phyloP scores from a whole-genome alignment of 1,140 invertebrate species.

The Drosophila suzukii region DNA sequence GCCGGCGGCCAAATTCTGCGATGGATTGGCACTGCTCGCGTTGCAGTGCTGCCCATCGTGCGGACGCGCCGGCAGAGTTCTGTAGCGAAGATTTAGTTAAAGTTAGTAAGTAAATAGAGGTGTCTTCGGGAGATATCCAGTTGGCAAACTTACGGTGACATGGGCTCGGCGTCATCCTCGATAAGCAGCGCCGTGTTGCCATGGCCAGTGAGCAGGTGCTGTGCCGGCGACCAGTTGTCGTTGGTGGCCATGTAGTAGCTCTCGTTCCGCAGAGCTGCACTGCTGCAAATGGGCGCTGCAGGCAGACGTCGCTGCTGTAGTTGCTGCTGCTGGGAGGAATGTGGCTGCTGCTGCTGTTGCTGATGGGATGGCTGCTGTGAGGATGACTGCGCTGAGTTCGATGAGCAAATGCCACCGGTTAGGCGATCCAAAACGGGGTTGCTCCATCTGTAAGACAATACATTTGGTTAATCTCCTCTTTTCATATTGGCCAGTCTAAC shows the following conservation, averaged over 20 bases:
- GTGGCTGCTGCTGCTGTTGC: slow-evolving; percentile 51
- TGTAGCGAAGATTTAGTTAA: background rate
- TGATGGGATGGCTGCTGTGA: slow-evolving; percentile 42
- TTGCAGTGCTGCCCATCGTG: slow-evolving; percentile 76
- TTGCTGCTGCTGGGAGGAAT: slow-evolving; percentile 35
- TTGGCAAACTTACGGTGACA: slow-evolving; percentile 77
- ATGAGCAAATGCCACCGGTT: slow-evolving; percentile 88
- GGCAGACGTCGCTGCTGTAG: slow-evolving; percentile 53
- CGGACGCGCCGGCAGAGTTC: slow-evolving; percentile 71
- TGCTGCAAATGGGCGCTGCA: slow-evolving; percentile 58
- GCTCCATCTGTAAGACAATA: slow-evolving; percentile 81
- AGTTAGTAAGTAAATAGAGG: background rate
- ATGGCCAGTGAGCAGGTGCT: slow-evolving; percentile 67
- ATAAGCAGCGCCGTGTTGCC: slow-evolving; percentile 87
- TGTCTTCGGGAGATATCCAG: background rate
- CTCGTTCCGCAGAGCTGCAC: slow-evolving; percentile 89
- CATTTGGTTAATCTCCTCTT: background rate
- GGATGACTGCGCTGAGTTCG: slow-evolving; percentile 62
- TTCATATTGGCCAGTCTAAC: background rate
- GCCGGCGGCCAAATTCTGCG: slow-evolving; percentile 26
- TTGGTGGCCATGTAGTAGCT: slow-evolving; percentile 93
- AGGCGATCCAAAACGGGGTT: slow-evolving; percentile 94
- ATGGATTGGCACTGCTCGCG: slow-evolving; percentile 65
- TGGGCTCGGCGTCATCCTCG: slow-evolving; percentile 87
- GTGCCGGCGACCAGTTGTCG: slow-evolving; percentile 82